Conservation (phyloP, 2,888 invertebrate species). For the Drosophila mimica region DNA sequence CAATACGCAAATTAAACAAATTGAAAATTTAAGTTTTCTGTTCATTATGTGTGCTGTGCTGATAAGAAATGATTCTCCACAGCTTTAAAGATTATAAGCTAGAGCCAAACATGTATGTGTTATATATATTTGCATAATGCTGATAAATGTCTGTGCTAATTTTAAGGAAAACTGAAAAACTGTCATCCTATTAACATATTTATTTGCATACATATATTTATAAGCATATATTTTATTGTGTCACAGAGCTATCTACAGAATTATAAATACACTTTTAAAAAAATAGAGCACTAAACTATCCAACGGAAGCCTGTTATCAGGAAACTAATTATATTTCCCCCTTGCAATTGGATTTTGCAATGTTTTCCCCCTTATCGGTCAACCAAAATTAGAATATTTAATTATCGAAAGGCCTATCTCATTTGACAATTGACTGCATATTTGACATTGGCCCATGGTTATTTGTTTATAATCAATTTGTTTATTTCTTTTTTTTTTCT, state of each 20-base stretch:
- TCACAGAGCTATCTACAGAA: neutral
- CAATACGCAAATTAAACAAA: neutral
- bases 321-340: conserved; percentile 1
- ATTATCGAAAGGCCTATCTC: conserved; percentile 11
- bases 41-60: neutral
- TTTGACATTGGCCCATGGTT: conserved; percentile 59
- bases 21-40: neutral
- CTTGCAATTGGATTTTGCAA: neutral
- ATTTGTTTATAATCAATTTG: conserved; percentile 46
- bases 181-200: neutral
- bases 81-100: neutral
- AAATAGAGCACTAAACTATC: neutral
- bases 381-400: conserved; percentile 14
- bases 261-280: neutral
- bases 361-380: conserved; percentile 22
- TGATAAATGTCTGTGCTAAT: neutral
- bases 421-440: conserved; percentile 43
- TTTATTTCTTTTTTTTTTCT: conserved; percentile 30
- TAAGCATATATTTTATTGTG: neutral
- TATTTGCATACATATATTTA: neutral
- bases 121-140: neutral
- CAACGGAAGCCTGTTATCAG: conserved; percentile 15
- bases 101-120: neutral
- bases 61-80: neutral
- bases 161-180: neutral